These are phyloP conservation scores for Eulithis prunata DNA, from an alignment of 2,888 invertebrate genomes.

Conservation along the genomic window DNA sequence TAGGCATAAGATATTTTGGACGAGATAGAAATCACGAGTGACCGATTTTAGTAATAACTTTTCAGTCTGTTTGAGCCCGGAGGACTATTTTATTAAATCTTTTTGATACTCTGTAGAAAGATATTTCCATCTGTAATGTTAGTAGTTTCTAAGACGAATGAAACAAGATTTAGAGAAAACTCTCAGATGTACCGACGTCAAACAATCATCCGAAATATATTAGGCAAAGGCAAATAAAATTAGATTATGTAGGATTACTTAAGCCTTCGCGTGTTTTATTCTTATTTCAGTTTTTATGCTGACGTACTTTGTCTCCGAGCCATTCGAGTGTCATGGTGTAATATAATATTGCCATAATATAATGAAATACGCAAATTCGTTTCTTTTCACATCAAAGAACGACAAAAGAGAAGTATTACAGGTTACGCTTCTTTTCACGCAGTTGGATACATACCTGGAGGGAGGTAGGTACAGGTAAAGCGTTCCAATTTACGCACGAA, in stretches of 20 bases:
- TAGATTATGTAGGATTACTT: slow-evolving; percentile 38
- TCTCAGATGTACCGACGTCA: slow-evolving; percentile 26
- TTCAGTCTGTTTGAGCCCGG: slow-evolving; percentile 14
- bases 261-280: slow-evolving; percentile 40
- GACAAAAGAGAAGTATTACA: slow-evolving; percentile 51
- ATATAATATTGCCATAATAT: slow-evolving; percentile 51
- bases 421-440: slow-evolving; percentile 37
- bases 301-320: slow-evolving; percentile 48
- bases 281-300: slow-evolving; percentile 38
- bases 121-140: slow-evolving; percentile 10
- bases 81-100: slow-evolving; percentile 9
- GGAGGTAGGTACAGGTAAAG: slow-evolving; percentile 31
- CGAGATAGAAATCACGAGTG: slow-evolving; percentile 5
- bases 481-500: slow-evolving; percentile 56
- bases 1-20: slow-evolving; percentile 3
- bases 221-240: slow-evolving; percentile 39
- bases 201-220: slow-evolving; percentile 44
- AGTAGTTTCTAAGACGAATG: slow-evolving; percentile 12
- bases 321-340: slow-evolving; percentile 54
- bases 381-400: slow-evolving; percentile 63
- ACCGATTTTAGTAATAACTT: slow-evolving; percentile 17
- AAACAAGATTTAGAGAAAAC: slow-evolving; percentile 23
- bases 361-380: slow-evolving; percentile 63
- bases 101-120: neutral
- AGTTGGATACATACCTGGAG: slow-evolving; percentile 41